Evolutionary conservation across 2,888 invertebrate genomes (phyloP).

Genomic region (Plebejus argus): DNA sequence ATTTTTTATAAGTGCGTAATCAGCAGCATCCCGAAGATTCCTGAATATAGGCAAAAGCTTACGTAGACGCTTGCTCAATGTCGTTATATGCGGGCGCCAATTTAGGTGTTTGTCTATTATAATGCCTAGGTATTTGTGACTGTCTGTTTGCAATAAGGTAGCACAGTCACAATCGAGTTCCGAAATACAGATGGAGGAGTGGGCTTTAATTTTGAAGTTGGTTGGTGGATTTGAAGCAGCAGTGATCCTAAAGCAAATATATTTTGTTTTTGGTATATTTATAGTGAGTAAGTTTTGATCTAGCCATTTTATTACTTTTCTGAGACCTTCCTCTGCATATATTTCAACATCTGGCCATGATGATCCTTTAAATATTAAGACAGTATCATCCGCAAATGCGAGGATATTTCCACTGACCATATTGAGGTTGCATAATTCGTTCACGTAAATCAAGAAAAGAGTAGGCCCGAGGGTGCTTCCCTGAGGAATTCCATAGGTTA

Average conservation of each 20-base stretch:
- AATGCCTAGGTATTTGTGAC: not conserved
- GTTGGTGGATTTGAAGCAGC: not conserved
- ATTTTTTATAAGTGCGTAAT: not conserved
- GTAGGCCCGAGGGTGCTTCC: not conserved
- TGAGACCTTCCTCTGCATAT: too few relatives aligned
- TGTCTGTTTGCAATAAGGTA: not conserved
- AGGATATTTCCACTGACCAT: not conserved
- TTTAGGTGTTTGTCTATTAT: not conserved
- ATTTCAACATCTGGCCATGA: not conserved
- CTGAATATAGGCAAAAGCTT: not conserved
- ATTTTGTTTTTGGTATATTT: not conserved
- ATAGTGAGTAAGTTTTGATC: not conserved
- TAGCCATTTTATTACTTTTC: not conserved
- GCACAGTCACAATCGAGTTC: not conserved
- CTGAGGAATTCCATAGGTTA: not conserved
- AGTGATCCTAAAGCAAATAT: not conserved
- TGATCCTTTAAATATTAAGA: not conserved
- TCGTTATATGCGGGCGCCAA: not conserved
- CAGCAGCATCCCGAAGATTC: not conserved
- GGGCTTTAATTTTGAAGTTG: not conserved
- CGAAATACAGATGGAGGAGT: not conserved
- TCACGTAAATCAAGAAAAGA: not conserved
- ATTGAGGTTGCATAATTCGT: not conserved
- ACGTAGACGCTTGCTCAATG: not conserved
- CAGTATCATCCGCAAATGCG: not conserved